Evolutionary conservation across 1,140 invertebrate species (phyloP).

Genomic region (Drosophila punjabiensis): DNA sequence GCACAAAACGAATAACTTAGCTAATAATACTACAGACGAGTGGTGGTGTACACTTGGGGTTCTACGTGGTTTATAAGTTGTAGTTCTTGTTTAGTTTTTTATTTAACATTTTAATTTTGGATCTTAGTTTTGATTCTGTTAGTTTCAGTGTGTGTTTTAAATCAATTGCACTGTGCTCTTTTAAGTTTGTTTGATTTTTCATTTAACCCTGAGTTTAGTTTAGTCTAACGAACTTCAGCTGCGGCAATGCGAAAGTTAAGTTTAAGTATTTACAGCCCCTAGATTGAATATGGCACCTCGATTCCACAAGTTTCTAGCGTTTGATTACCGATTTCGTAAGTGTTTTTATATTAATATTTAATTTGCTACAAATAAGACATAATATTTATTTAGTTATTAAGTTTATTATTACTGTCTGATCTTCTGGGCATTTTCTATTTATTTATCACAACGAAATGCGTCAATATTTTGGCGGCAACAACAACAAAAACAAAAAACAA

Average conservation of each 20-base stretch:
- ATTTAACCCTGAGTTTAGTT: slow-evolving; percentile 77
- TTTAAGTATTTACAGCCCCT: slow-evolving; percentile 65
- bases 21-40: slow-evolving; percentile 61
- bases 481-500: slow-evolving; percentile 43
- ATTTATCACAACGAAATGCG: slow-evolving; percentile 82
- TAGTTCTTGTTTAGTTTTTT: slow-evolving; percentile 22
- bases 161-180: slow-evolving; percentile 55
- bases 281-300: slow-evolving; percentile 57
- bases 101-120: slow-evolving; percentile 22
- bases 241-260: slow-evolving; percentile 43
- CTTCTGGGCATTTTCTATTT: slow-evolving; percentile 60
- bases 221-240: slow-evolving; percentile 59
- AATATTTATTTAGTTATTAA: slow-evolving; percentile 41
- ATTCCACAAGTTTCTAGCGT: slow-evolving; percentile 66
- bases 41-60: slow-evolving; percentile 33
- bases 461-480: slow-evolving; percentile 72
- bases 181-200: slow-evolving; percentile 40
- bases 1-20: slow-evolving; percentile 64
- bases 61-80: slow-evolving; percentile 17
- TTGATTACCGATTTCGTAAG: slow-evolving; percentile 59
- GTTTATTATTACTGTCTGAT: slow-evolving; percentile 36
- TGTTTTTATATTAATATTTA: slow-evolving; percentile 14
- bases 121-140: slow-evolving; percentile 66
- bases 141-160: slow-evolving; percentile 22
- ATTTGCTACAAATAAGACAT: slow-evolving; percentile 61